A percentile compares a stretch with the other conserved stretches of the same genome.
phyloP scores from a whole-genome alignment of 1,140 invertebrate species.

The Drosophila pachea region DNA sequence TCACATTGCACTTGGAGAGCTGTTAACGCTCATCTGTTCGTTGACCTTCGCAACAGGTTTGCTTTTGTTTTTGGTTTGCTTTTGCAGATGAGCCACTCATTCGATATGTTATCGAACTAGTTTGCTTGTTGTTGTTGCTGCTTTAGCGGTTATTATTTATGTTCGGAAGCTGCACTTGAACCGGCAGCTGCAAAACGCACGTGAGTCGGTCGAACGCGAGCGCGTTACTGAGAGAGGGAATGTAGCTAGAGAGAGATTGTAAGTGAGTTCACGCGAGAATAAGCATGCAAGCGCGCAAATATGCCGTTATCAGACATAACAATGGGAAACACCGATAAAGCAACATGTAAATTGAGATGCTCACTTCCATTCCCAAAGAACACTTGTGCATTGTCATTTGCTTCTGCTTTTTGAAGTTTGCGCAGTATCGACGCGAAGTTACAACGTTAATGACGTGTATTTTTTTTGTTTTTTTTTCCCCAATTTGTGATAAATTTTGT shows the following conservation, averaged over 20 bases:
- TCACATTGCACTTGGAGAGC: slow-evolving; percentile 21
- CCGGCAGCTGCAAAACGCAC: slow-evolving; percentile 22
- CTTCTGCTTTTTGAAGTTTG: slow-evolving; percentile 2
- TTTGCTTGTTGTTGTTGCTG: slow-evolving; percentile 29
- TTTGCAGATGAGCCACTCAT: slow-evolving; percentile 7
- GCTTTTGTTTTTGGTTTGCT: slow-evolving; percentile 24
- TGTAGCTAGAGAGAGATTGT: background rate
- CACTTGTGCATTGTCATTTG: slow-evolving; percentile 2
- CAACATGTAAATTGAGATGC: slow-evolving; percentile 22
- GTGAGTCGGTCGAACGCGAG: slow-evolving; percentile 38
- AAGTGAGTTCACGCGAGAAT: background rate
- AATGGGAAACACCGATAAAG: slow-evolving; percentile 1
- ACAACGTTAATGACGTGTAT: slow-evolving; percentile 9
- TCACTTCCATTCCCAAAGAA: slow-evolving; percentile 1
- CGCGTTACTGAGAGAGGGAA: background rate
- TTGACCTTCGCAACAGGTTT: slow-evolving; percentile 69
- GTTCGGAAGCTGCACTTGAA: slow-evolving; percentile 31
- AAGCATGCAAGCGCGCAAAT: background rate
- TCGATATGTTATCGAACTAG: slow-evolving; percentile 26
- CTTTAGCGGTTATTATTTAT: slow-evolving; percentile 24
- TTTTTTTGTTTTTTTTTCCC: slow-evolving; percentile 6
- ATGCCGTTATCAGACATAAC: slow-evolving; percentile 33
- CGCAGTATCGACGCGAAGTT: slow-evolving; percentile 11
- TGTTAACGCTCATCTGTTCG: slow-evolving; percentile 35
- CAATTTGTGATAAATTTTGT: slow-evolving; percentile 1